phyloP scores from a whole-genome alignment of 2,888 invertebrate species.

The Agrotis clavis region DNA sequence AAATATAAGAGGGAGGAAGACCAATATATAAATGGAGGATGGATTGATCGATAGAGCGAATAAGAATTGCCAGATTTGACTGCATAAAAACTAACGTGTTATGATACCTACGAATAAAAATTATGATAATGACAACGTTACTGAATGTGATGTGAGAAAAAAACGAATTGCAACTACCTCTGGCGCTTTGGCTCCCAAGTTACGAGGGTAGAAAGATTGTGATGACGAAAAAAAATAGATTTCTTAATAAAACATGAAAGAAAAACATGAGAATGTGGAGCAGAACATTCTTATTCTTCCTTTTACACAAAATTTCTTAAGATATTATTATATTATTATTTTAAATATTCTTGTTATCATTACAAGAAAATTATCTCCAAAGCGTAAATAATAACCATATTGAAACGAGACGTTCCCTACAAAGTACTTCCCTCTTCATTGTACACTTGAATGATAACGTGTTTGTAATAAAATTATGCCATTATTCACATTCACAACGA shows the following conservation, averaged over 20 bases:
- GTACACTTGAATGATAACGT: slow-evolving; percentile 30
- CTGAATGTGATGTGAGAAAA: neutral
- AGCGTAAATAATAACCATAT: slow-evolving; percentile 22
- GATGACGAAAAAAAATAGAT: neutral
- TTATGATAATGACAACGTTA: neutral
- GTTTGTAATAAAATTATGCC: slow-evolving; percentile 31
- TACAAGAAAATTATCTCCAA: slow-evolving; percentile 8
- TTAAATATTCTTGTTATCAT: neutral
- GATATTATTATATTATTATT: neutral
- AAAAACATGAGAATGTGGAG: neutral
- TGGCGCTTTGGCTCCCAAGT: too few species aligned
- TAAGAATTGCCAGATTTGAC: too few species aligned
- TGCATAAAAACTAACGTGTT: too few species aligned
- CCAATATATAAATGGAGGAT: neutral
- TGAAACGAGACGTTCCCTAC: slow-evolving; percentile 20
- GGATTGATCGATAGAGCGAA: neutral
- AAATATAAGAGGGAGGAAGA: neutral
- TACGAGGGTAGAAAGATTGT: neutral
- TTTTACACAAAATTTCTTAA: neutral
- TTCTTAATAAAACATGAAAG: neutral
- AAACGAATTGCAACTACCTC: neutral
- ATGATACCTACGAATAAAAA: neutral
- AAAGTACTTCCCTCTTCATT: slow-evolving; percentile 29
- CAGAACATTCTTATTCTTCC: neutral
- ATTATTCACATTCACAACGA: slow-evolving; percentile 44